Evolutionary conservation across 30 jellyfish, hydroid and myxozoan species (phyloP).

Genomic region (Euphysa ruthae): DNA sequence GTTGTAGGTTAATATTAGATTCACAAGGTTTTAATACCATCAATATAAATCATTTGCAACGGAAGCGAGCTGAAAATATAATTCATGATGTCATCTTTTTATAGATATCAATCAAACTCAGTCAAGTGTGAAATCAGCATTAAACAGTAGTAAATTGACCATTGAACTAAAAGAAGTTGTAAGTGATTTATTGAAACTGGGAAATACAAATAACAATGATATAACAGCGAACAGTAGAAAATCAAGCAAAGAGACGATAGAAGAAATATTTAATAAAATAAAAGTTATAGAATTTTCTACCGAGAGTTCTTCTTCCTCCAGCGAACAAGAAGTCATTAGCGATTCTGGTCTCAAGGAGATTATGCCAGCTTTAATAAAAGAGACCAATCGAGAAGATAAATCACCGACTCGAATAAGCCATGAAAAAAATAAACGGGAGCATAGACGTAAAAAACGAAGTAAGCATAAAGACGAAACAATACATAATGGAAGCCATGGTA

Average conservation of each 20-base stretch:
- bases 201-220: not conserved
- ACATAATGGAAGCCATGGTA: not conserved
- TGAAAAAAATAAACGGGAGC: not conserved
- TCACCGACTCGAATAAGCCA: too few species aligned
- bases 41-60: too few species aligned
- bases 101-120: not conserved
- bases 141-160: not conserved
- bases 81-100: not conserved
- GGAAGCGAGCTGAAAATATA: too few species aligned
- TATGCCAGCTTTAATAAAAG: not conserved
- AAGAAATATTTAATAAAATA: too few species aligned
- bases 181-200: not conserved
- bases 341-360: too few species aligned
- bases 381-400: not conserved
- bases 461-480: not conserved
- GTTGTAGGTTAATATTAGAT: too few species aligned
- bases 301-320: too few species aligned
- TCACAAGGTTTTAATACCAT: too few species aligned
- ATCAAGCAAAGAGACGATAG: not conserved
- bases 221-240: too few species aligned
- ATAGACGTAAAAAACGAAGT: not conserved
- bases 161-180: not conserved
- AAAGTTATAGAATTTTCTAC: too few species aligned
- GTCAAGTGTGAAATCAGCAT: not conserved
- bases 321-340: too few species aligned